Evolutionary conservation across 2,797 vertebrate species (phyloP).

Genomic region (Gymnothorax javanicus): DNA sequence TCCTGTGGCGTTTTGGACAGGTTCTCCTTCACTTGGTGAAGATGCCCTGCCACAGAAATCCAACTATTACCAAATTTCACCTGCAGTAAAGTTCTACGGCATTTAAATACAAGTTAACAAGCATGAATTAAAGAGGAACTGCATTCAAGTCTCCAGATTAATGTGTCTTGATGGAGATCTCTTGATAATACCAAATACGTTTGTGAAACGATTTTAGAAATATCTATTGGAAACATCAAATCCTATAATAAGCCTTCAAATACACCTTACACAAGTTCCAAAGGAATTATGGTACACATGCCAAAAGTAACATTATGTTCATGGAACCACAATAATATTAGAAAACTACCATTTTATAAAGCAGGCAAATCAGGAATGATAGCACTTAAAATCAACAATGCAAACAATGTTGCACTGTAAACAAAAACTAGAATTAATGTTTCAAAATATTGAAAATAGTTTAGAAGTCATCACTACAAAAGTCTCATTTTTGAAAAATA

Average conservation of each 20-base stretch:
- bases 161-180: neutral
- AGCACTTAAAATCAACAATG: neutral
- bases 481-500: neutral
- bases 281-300: neutral
- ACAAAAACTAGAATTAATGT: neutral
- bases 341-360: neutral
- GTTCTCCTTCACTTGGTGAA: slow-evolving; percentile 70
- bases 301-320: neutral
- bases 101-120: neutral
- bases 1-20: slow-evolving; percentile 63
- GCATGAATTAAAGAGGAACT: neutral
- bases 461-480: neutral
- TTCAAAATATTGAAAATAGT: no score
- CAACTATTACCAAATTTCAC: neutral
- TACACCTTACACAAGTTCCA: neutral
- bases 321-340: neutral
- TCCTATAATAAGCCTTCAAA: neutral
- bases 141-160: neutral
- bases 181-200: neutral
- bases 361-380: neutral
- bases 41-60: slow-evolving; percentile 61
- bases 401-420: neutral
- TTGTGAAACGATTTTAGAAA: neutral
- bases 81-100: neutral
- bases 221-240: neutral